phyloP scores from a whole-genome alignment of 2,113 vertebrate genomes.

The Castor canadensis region DNA sequence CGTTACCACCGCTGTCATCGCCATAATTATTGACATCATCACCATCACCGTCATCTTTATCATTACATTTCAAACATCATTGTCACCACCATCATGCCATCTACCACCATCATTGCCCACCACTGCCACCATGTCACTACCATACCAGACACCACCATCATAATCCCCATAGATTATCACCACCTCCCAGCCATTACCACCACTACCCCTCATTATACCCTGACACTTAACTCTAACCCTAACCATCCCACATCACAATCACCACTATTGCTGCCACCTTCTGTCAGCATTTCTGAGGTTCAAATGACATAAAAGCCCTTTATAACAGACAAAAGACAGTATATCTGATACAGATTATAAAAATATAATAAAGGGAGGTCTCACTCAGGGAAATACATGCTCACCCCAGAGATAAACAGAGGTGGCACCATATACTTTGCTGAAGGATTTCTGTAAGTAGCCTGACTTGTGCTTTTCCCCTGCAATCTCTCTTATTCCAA shows the following conservation, averaged over 20 bases:
- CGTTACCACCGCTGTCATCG: fast-evolving
- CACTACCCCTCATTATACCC: background rate
- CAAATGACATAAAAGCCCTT: background rate
- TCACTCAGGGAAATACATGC: background rate
- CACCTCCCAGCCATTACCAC: background rate
- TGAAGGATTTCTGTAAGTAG: background rate
- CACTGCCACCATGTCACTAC: background rate
- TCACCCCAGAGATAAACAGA: background rate
- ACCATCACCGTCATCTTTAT: fast-evolving
- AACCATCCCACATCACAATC: fast-evolving
- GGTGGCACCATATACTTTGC: background rate
- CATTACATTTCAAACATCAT: too few relatives aligned
- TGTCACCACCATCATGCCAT: background rate
- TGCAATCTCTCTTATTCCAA: background rate
- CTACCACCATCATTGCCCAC: too few relatives aligned
- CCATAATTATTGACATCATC: fast-evolving
- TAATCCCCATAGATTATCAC: background rate
- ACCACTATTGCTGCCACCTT: background rate
- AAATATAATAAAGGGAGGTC: background rate
- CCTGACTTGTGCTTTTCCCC: background rate
- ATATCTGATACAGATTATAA: too few relatives aligned
- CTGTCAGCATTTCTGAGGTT: background rate
- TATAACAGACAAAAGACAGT: background rate
- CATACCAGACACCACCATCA: background rate
- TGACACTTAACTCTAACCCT: too few relatives aligned